A percentile compares a stretch with the other conserved stretches of the same genome.
Conservation (phyloP, 2,797 vertebrate genomes). For the Brachyalestes nurse region DNA sequence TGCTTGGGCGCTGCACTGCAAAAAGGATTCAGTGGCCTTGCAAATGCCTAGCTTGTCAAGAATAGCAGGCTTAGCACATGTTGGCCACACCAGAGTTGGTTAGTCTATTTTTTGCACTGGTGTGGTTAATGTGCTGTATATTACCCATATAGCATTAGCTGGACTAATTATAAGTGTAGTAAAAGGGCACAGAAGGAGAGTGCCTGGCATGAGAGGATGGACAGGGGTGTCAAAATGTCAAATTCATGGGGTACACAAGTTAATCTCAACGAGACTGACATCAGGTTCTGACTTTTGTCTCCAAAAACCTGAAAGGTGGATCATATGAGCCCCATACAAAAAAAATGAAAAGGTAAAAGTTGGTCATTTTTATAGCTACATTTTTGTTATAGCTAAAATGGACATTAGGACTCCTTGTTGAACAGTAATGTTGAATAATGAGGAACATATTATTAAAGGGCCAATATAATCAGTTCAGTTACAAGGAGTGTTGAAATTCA, state of each 20-base stretch:
- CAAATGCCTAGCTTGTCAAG: constrained; percentile 18
- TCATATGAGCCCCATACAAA: neutral
- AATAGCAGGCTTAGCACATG: constrained; percentile 37
- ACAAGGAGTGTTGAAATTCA: too few relatives aligned
- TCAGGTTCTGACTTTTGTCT: constrained; percentile 19
- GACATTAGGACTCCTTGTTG: too few relatives aligned
- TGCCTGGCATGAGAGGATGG: neutral
- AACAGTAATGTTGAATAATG: too few relatives aligned
- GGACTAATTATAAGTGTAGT: constrained; percentile 8
- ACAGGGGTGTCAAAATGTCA: constrained; percentile 23
- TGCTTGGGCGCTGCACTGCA: neutral
- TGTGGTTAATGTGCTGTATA: neutral
- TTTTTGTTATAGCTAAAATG: too few relatives aligned
- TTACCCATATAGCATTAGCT: neutral
- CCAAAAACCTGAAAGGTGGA: neutral
- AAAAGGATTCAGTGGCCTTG: constrained; percentile 25
- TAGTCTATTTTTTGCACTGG: neutral
- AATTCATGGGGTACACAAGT: constrained; percentile 38
- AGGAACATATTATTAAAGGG: too few relatives aligned
- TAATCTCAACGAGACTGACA: constrained; percentile 17
- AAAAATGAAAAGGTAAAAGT: too few relatives aligned
- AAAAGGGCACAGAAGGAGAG: neutral
- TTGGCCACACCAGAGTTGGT: neutral
- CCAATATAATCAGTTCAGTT: too few relatives aligned
- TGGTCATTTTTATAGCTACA: too few relatives aligned